phyloP scores from a whole-genome alignment of 2,113 vertebrate genomes.

The Coracopsis vasa region DNA sequence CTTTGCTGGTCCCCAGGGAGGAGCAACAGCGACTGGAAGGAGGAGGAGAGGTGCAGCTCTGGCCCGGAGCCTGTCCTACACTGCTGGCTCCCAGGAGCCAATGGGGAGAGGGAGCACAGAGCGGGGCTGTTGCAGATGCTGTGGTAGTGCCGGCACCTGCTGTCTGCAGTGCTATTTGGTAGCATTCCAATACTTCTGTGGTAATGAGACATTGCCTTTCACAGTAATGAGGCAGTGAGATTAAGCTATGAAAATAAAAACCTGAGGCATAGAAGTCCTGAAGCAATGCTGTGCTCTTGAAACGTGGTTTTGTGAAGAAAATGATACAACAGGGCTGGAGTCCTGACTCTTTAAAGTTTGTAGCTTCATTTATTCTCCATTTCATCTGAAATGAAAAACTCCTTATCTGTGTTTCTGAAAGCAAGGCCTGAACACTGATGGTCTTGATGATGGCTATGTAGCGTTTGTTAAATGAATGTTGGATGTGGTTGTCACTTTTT shows the following conservation, averaged over 20 bases:
- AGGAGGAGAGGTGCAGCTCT: background rate
- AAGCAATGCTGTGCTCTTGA: background rate
- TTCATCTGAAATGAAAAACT: background rate
- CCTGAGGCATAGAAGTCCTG: background rate
- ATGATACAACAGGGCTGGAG: background rate
- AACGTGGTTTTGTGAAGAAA: background rate
- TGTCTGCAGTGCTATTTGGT: background rate
- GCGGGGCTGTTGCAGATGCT: background rate
- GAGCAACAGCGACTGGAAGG: background rate
- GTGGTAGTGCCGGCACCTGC: background rate
- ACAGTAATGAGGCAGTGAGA: background rate
- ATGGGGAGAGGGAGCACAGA: accelerated
- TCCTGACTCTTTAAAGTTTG: background rate
- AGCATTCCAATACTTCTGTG: background rate
- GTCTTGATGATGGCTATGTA: background rate
- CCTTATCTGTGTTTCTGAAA: background rate
- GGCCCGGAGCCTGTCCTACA: accelerated
- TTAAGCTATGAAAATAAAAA: background rate
- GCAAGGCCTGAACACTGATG: background rate
- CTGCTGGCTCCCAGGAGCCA: background rate
- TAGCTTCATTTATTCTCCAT: background rate
- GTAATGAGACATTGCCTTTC: background rate
- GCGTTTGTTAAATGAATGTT: background rate
- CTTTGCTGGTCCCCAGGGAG: background rate
- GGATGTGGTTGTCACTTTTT: background rate